Evolutionary conservation across 1,140 invertebrate species (phyloP).

Genomic region (Elysia chlorotica): DNA sequence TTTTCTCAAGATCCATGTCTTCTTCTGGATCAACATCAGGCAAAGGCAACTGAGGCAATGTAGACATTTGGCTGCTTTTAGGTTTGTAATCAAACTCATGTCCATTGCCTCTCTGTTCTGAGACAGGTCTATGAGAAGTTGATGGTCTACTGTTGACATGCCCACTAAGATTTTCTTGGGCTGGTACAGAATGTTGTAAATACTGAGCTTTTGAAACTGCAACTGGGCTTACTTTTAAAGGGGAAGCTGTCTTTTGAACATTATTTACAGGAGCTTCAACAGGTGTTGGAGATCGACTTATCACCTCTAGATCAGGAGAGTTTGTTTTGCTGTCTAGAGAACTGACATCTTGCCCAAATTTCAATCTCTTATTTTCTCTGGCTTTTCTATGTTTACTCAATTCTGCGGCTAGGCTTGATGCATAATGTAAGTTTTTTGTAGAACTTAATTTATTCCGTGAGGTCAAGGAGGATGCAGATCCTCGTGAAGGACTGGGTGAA

Average conservation of each 20-base stretch:
- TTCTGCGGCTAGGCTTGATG: slow-evolving; percentile 56
- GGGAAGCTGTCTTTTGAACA: neutral
- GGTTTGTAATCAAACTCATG: neutral
- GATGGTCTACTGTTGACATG: too few species aligned
- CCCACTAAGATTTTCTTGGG: too few species aligned
- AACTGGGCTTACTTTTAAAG: slow-evolving; percentile 7
- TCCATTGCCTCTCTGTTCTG: too few species aligned
- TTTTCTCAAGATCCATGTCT: slow-evolving; percentile 40
- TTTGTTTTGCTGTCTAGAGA: slow-evolving; percentile 19
- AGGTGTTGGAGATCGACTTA: slow-evolving; percentile 13
- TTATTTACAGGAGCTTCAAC: neutral
- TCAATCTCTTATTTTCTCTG: slow-evolving; percentile 31
- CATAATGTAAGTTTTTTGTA: slow-evolving; percentile 32
- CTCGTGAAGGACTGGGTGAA: slow-evolving; percentile 14
- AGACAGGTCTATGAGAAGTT: too few species aligned
- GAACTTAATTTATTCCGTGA: neutral
- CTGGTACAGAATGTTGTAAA: too few species aligned
- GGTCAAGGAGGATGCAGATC: neutral
- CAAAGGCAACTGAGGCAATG: slow-evolving; percentile 42
- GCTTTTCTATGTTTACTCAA: slow-evolving; percentile 58
- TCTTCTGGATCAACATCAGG: slow-evolving; percentile 43
- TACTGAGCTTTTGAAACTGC: neutral
- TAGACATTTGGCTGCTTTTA: slow-evolving; percentile 24
- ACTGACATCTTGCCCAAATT: slow-evolving; percentile 16
- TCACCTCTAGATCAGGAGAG: slow-evolving; percentile 25